phyloP scores from a whole-genome alignment of 2,113 vertebrate species.

The Phasianus colchicus region DNA sequence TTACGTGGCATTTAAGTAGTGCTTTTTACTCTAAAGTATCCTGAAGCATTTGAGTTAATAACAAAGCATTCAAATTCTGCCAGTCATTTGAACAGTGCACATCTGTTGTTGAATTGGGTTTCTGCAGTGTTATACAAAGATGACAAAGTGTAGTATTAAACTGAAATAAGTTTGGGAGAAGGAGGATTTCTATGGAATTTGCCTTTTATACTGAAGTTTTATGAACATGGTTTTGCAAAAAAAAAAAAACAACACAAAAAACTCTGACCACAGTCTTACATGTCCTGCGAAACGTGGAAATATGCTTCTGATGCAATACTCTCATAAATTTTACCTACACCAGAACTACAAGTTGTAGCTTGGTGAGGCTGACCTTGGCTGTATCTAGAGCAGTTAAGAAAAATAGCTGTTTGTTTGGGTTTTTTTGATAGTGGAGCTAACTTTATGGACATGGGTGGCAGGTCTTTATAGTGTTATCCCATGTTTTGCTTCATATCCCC shows the following conservation, averaged over 20 bases:
- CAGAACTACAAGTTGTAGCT: background rate
- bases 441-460: background rate
- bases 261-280: background rate
- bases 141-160: constrained; percentile 28
- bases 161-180: background rate
- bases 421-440: background rate
- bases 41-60: background rate
- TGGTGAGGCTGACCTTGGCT: background rate
- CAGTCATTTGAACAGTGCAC: background rate
- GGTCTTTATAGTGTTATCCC: background rate
- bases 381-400: background rate
- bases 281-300: background rate
- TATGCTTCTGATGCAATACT: background rate
- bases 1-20: background rate
- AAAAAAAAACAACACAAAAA: background rate
- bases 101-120: background rate
- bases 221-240: background rate
- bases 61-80: background rate
- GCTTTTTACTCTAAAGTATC: background rate
- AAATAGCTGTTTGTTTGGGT: background rate
- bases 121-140: background rate
- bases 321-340: background rate
- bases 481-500: background rate
- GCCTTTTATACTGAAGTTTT: constrained; percentile 1
- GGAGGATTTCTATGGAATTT: constrained; percentile 16